Percentiles rank a stretch among this genome's conserved stretches.
These are phyloP conservation scores for Triplophysa rosa DNA, from an alignment of 2,113 vertebrate species.

Conservation along the genomic window DNA sequence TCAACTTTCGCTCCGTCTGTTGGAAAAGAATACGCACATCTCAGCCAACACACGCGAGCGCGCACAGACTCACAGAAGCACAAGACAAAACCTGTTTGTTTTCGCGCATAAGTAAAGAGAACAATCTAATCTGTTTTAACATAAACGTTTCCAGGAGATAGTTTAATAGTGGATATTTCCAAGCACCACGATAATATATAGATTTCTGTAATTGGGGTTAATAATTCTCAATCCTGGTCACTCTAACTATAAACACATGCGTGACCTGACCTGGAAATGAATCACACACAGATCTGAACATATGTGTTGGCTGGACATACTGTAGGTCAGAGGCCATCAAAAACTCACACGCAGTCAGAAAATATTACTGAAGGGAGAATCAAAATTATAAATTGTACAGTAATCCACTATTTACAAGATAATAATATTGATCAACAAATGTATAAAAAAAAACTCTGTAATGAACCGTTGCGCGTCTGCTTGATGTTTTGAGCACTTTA, in stretches of 20 bases:
- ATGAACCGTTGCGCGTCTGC: too few relatives aligned
- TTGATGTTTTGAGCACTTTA: too few relatives aligned
- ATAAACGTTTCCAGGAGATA: neutral
- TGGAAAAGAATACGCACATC: neutral
- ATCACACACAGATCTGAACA: neutral
- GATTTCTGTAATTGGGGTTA: neutral
- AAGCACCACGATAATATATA: neutral
- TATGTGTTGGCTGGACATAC: neutral
- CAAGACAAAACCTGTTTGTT: slow-evolving; percentile 25
- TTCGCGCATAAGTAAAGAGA: neutral
- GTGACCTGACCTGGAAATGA: neutral
- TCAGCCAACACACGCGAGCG: neutral
- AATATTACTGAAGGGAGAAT: neutral
- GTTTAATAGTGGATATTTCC: neutral
- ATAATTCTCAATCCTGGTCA: slow-evolving; percentile 11
- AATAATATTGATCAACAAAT: too few relatives aligned
- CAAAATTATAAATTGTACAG: too few relatives aligned
- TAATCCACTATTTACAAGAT: too few relatives aligned
- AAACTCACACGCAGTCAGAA: neutral
- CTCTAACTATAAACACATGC: slow-evolving; percentile 5
- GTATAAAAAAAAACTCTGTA: too few relatives aligned
- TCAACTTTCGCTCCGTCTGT: slow-evolving; percentile 14
- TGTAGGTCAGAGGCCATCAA: neutral
- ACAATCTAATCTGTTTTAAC: neutral
- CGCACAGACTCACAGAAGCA: neutral